A percentile compares a stretch with the other conserved stretches of the same genome.
Evolutionary conservation across 2,888 invertebrate species (phyloP).

Genomic region (Apocheima hispidaria): DNA sequence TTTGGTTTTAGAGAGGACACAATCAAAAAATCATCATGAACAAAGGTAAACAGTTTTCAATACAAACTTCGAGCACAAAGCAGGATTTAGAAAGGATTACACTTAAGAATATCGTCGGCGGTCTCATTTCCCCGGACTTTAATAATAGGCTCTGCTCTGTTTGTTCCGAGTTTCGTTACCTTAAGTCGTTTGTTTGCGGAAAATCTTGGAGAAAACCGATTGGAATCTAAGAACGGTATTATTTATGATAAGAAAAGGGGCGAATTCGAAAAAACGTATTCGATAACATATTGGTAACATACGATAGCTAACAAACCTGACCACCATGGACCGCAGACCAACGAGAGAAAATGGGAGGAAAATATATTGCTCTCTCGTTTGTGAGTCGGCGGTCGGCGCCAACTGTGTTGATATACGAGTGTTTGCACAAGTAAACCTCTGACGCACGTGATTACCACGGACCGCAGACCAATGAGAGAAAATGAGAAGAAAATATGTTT

Average conservation of each 20-base stretch:
- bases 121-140: slow-evolving; percentile 22
- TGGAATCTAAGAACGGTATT: slow-evolving; percentile 9
- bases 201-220: slow-evolving; percentile 20
- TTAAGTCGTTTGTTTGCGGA: slow-evolving; percentile 29
- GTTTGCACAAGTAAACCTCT: no score
- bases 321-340: no score
- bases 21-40: neutral
- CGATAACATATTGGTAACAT: neutral
- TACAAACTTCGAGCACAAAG: slow-evolving; percentile 14
- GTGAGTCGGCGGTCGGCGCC: no score
- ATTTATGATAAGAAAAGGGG: slow-evolving; percentile 2
- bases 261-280: neutral
- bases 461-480: no score
- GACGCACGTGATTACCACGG: no score
- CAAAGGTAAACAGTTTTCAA: slow-evolving; percentile 17
- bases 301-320: no score
- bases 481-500: no score
- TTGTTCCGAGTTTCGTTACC: slow-evolving; percentile 29
- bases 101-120: slow-evolving; percentile 22
- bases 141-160: slow-evolving; percentile 26
- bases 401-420: no score
- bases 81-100: slow-evolving; percentile 26
- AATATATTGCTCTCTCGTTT: no score
- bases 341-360: no score
- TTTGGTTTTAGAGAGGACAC: neutral